Conservation (phyloP, 2,113 vertebrate species). For the Esox niger region DNA sequence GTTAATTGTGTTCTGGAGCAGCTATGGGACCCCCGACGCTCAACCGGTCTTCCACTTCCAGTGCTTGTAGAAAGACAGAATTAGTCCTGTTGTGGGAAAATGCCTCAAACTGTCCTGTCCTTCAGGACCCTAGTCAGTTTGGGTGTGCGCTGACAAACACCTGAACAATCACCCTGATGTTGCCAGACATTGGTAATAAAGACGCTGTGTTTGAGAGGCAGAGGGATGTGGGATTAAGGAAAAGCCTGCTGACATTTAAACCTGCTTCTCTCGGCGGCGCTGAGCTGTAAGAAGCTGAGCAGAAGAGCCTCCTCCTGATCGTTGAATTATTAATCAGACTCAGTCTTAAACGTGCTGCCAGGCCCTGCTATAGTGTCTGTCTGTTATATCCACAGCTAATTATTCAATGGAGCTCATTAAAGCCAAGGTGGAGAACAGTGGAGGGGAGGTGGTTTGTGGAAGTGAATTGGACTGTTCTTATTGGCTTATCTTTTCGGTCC, state of each 20-base stretch:
- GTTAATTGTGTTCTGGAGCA: conserved; percentile 43
- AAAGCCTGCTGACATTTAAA: conserved; percentile 62
- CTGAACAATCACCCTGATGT: background rate
- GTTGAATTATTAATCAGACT: conserved; percentile 68
- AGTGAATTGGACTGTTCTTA: background rate
- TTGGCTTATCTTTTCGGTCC: background rate
- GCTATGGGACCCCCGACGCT: conserved; percentile 16
- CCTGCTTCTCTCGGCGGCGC: conserved; percentile 17
- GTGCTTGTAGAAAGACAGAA: background rate
- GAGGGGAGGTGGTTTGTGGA: background rate
- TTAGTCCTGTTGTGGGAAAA: background rate
- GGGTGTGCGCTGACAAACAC: background rate
- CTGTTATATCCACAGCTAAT: conserved; percentile 68
- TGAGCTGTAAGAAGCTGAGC: conserved; percentile 2
- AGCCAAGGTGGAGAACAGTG: conserved; percentile 41
- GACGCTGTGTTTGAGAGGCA: conserved; percentile 16
- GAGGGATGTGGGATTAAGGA: conserved; percentile 25
- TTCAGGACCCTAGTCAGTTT: background rate
- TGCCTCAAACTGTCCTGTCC: background rate
- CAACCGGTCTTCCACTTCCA: background rate
- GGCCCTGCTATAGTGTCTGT: conserved; percentile 54
- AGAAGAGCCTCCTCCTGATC: conserved; percentile 5
- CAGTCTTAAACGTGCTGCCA: conserved; percentile 45
- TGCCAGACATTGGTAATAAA: conserved; percentile 28
- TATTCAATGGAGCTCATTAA: conserved; percentile 64